Evolutionary conservation across 2,797 vertebrate species (phyloP).

Genomic region (Orestias chungarensis): DNA sequence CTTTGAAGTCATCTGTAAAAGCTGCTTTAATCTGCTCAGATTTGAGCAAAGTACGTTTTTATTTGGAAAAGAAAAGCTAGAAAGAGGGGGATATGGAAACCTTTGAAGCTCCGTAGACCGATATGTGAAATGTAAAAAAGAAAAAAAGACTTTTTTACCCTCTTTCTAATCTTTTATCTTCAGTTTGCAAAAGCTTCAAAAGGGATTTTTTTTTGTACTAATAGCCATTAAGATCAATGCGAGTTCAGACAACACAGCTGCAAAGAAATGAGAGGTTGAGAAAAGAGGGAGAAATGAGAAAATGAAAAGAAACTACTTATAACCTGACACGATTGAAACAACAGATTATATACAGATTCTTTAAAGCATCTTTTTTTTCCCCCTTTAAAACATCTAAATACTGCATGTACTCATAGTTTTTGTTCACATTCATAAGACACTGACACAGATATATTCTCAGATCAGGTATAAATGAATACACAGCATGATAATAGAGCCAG

Average conservation of each 20-base stretch:
- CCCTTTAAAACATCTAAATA: too few relatives aligned
- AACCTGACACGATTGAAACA: slow-evolving; percentile 3
- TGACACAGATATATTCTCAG: slow-evolving; percentile 14
- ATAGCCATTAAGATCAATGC: slow-evolving; percentile 31
- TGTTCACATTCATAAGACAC: slow-evolving; percentile 6
- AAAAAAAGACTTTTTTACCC: slow-evolving; percentile 11
- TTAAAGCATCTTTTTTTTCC: neutral
- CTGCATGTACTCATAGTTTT: too few relatives aligned
- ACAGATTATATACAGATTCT: neutral
- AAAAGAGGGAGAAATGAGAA: neutral
- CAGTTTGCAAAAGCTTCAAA: slow-evolving; percentile 41
- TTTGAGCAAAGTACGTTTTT: slow-evolving; percentile 68
- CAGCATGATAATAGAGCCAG: slow-evolving; percentile 45
- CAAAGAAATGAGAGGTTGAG: slow-evolving; percentile 5
- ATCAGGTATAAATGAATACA: neutral
- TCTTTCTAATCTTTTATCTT: slow-evolving; percentile 22
- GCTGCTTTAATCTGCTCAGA: slow-evolving; percentile 72
- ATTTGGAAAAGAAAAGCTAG: slow-evolving; percentile 64
- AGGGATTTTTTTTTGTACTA: slow-evolving; percentile 26
- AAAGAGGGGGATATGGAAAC: slow-evolving; percentile 45
- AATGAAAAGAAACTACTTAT: neutral
- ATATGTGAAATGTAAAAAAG: slow-evolving; percentile 61
- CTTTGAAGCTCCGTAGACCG: slow-evolving; percentile 70
- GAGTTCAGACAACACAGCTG: slow-evolving; percentile 10
- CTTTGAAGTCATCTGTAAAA: slow-evolving; percentile 73